These are phyloP conservation scores for Coenobita brevimanus DNA, from an alignment of 1,140 invertebrate species.

Conservation along the genomic window DNA sequence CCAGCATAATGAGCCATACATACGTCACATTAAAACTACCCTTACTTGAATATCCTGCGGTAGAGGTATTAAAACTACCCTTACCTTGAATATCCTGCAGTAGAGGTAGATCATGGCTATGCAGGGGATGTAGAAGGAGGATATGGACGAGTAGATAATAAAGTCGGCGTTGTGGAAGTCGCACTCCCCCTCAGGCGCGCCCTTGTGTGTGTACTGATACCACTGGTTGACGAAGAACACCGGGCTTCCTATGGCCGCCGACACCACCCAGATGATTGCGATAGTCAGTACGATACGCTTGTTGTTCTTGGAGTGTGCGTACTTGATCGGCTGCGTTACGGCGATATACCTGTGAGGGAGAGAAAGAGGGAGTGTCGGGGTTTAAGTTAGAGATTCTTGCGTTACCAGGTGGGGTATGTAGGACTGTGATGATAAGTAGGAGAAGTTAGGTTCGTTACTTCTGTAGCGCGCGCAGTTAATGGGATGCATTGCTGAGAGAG, in stretches of 20 bases:
- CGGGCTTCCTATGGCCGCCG: slow-evolving; percentile 95
- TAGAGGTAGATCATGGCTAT: slow-evolving; percentile 99
- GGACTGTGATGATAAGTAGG: too few species aligned
- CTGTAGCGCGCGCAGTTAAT: too few species aligned
- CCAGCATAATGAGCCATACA: too few species aligned
- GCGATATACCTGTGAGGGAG: slow-evolving; percentile 86
- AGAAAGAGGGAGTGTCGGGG: background rate
- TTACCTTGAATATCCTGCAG: slow-evolving; percentile 97
- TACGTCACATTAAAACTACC: too few species aligned
- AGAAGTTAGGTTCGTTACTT: too few species aligned
- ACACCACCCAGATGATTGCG: slow-evolving; percentile 96
- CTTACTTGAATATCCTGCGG: too few species aligned
- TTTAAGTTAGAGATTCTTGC: too few species aligned
- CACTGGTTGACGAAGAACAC: slow-evolving; percentile 92
- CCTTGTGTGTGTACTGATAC: slow-evolving; percentile 79
- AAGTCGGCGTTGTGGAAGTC: slow-evolving; percentile 98
- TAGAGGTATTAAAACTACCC: slow-evolving; percentile 69
- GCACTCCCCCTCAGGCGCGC: slow-evolving; percentile 69
- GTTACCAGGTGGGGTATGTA: too few species aligned
- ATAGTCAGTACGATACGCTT: slow-evolving; percentile 95
- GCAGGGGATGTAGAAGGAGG: slow-evolving; percentile 99
- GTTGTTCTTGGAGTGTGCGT: slow-evolving; percentile 98
- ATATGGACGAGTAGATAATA: slow-evolving; percentile 97
- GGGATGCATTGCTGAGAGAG: too few species aligned
- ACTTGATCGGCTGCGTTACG: slow-evolving; percentile 98